Evolutionary conservation across 2,888 invertebrate species (phyloP).

Genomic region (Macropis europaea): DNA sequence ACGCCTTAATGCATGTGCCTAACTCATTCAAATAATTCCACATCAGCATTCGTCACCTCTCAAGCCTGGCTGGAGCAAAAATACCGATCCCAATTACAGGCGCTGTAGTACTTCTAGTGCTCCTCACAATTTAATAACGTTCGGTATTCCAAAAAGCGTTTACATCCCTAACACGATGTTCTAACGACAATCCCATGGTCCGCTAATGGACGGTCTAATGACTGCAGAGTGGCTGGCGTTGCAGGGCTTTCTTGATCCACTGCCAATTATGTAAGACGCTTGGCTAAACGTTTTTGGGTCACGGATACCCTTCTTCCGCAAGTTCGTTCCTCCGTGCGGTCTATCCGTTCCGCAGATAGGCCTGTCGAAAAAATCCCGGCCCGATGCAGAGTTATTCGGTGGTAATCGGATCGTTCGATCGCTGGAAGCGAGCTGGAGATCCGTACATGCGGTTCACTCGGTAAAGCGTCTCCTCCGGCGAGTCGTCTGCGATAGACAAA

Average conservation of each 20-base stretch:
- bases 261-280: conserved; percentile 46
- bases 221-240: conserved; percentile 29
- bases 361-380: neutral
- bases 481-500: conserved; percentile 68
- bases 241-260: conserved; percentile 38
- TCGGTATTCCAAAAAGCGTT: conserved; percentile 16
- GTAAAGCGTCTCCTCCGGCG: neutral
- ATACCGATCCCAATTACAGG: no score
- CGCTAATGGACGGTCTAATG: conserved; percentile 47
- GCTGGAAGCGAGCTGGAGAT: neutral
- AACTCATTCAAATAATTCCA: no score
- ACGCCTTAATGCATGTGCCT: no score
- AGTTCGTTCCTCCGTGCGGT: neutral
- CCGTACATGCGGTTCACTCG: neutral
- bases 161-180: conserved; percentile 28
- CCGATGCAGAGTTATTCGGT: conserved; percentile 4
- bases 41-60: no score
- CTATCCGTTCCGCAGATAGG: neutral
- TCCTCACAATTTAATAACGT: conserved; percentile 21
- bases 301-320: conserved; percentile 3
- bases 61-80: no score
- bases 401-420: conserved; percentile 19
- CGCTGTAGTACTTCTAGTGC: neutral
- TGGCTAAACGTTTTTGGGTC: conserved; percentile 36
- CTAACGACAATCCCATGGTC: conserved; percentile 27